A percentile compares a stretch with the other conserved stretches of the same genome.
Conservation (phyloP, 2,888 invertebrate genomes). For the Heliconius aoede region DNA sequence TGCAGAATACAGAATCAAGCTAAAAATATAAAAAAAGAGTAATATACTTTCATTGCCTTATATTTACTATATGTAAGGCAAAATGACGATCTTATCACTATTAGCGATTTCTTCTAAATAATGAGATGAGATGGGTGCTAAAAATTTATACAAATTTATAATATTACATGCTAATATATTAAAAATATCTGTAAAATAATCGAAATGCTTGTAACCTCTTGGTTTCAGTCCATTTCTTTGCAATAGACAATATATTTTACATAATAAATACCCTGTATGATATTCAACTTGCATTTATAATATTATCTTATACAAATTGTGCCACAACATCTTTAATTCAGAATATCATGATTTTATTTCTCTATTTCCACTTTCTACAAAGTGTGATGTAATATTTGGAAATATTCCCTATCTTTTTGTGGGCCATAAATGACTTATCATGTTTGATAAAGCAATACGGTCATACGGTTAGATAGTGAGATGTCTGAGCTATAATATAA, state of each 20-base stretch:
- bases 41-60: too few relatives aligned
- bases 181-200: not conserved
- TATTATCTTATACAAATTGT: not conserved
- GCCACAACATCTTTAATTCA: not conserved
- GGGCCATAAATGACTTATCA: not conserved
- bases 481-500: not conserved
- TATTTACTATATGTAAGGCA: not conserved
- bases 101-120: not conserved
- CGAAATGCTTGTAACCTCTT: not conserved
- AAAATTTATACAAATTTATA: not conserved
- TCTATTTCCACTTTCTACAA: not conserved
- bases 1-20: too few relatives aligned
- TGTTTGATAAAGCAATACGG: not conserved
- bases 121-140: not conserved
- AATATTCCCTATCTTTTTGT: not conserved
- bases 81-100: not conserved
- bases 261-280: not conserved
- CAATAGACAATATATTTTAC: not conserved
- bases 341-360: not conserved
- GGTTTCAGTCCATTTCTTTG: too few relatives aligned
- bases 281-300: not conserved
- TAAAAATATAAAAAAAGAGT: too few relatives aligned
- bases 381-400: not conserved
- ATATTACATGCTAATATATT: not conserved
- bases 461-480: not conserved